phyloP scores from a whole-genome alignment of 2,797 vertebrate species.

The Esox masquinongy region DNA sequence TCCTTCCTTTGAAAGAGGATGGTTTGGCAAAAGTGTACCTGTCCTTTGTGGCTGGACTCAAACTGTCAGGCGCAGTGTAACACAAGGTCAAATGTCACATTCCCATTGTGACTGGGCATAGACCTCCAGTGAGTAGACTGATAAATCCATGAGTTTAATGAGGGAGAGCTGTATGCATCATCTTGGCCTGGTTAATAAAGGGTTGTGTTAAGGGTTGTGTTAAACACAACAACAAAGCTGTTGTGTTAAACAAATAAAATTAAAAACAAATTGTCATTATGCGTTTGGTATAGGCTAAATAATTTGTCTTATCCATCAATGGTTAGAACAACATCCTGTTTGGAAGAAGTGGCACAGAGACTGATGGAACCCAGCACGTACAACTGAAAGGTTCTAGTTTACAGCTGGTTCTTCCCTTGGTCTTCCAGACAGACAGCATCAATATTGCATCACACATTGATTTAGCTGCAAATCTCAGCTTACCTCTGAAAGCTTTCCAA shows the following conservation, averaged over 20 bases:
- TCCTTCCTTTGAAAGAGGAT: background rate
- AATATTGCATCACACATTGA: background rate
- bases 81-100: constrained; percentile 53
- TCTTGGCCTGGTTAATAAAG: background rate
- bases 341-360: background rate
- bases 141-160: background rate
- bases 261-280: background rate
- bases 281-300: background rate
- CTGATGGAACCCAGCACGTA: background rate
- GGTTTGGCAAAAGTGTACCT: background rate
- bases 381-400: background rate
- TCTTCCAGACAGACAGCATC: constrained; percentile 4
- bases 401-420: constrained; percentile 13
- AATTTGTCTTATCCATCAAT: background rate
- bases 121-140: constrained; percentile 19
- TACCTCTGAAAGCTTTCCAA: background rate
- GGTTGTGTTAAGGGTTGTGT: too few species aligned
- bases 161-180: background rate
- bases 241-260: background rate
- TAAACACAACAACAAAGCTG: too few species aligned
- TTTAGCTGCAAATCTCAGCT: constrained; percentile 17
- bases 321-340: background rate
- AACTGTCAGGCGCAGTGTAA: constrained; percentile 37
- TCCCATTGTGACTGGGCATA: constrained; percentile 23
- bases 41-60: constrained; percentile 1